phyloP scores from a whole-genome alignment of 2,113 vertebrate species.

The Neotoma lepida region DNA sequence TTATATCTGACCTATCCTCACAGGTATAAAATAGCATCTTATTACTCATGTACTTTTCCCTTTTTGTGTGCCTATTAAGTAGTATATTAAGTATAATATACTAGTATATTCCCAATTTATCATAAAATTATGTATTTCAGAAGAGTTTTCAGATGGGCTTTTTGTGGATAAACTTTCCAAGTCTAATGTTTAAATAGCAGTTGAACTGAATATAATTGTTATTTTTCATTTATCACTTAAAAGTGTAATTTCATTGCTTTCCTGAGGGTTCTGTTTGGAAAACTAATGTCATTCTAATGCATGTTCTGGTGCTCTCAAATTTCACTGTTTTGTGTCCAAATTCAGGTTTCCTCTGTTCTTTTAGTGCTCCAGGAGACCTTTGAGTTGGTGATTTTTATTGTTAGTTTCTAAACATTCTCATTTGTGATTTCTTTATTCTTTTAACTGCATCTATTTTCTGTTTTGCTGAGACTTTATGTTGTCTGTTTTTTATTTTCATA shows the following conservation, averaged over 20 bases:
- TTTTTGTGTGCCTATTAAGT: slow-evolving; percentile 22
- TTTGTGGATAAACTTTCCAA: slow-evolving; percentile 36
- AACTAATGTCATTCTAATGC: neutral
- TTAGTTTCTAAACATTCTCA: neutral
- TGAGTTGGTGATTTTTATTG: neutral
- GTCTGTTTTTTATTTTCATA: neutral
- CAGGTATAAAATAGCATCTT: neutral
- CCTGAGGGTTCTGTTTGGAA: neutral
- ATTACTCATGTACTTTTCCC: neutral
- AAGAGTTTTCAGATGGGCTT: neutral
- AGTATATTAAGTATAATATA: neutral
- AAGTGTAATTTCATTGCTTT: neutral
- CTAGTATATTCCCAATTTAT: neutral
- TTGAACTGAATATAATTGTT: slow-evolving; percentile 41
- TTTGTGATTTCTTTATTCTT: neutral
- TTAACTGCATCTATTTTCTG: slow-evolving; percentile 24
- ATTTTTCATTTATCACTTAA: neutral
- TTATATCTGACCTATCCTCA: neutral
- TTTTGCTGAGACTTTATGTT: slow-evolving; percentile 6
- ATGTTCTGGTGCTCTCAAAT: slow-evolving; percentile 8
- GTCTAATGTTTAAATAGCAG: slow-evolving; percentile 16
- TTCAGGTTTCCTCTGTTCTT: neutral
- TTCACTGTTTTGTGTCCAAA: neutral
- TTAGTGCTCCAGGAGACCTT: neutral
- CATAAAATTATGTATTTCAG: slow-evolving; percentile 8